Conservation (phyloP, 1,140 invertebrate species). For the Drosophila kikkawai region DNA sequence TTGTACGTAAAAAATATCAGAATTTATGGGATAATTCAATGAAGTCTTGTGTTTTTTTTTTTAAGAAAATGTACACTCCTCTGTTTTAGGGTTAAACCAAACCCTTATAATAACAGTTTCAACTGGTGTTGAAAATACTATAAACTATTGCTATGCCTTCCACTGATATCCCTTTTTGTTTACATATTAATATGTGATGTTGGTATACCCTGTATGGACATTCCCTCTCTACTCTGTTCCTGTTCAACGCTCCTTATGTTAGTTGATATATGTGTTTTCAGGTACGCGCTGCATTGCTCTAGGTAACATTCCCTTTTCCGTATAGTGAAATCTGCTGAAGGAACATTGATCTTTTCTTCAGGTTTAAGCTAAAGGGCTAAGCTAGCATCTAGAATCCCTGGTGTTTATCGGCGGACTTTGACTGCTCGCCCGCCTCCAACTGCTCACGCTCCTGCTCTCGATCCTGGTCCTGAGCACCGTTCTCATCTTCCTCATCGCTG, state of each 20-base stretch:
- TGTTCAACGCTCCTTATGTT: constrained; percentile 43
- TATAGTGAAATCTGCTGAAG: constrained; percentile 48
- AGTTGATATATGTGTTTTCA: constrained; percentile 64
- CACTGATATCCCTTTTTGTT: constrained; percentile 6
- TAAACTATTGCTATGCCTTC: constrained; percentile 2
- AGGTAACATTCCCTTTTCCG: constrained; percentile 61
- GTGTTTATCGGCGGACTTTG: constrained; percentile 17
- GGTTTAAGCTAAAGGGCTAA: constrained; percentile 17
- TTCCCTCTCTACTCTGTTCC: constrained; percentile 30
- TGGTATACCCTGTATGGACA: constrained; percentile 64
- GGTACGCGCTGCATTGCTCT: constrained; percentile 79
- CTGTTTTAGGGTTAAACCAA: not conserved
- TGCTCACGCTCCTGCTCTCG: constrained; percentile 23
- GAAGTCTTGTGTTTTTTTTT: not conserved
- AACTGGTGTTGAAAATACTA: not conserved
- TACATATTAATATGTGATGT: constrained; percentile 42
- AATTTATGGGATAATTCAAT: not conserved
- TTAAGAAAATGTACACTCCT: not conserved
- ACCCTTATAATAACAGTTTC: not conserved
- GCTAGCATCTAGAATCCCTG: constrained; percentile 18
- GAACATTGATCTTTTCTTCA: constrained; percentile 49
- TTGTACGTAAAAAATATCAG: not conserved
- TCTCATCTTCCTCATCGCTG: constrained; percentile 71
- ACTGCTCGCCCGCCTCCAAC: constrained; percentile 51
- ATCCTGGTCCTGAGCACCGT: constrained; percentile 13